These are phyloP conservation scores for Drosophila baimaii DNA, from an alignment of 1,140 invertebrate species.

Conservation along the genomic window DNA sequence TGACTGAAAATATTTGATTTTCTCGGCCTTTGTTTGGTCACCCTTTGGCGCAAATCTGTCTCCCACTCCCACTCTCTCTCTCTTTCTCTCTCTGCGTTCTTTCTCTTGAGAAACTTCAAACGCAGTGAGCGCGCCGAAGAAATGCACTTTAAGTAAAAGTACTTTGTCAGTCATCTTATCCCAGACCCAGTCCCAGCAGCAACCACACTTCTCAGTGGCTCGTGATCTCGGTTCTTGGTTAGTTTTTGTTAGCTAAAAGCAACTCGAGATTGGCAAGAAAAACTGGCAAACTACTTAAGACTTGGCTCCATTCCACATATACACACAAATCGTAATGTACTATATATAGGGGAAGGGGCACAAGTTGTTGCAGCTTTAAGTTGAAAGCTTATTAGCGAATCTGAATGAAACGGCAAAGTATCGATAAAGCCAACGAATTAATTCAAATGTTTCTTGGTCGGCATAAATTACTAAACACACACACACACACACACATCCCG, in stretches of 20 bases:
- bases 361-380: constrained; percentile 31
- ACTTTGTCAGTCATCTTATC: constrained; percentile 60
- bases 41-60: constrained; percentile 34
- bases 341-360: neutral
- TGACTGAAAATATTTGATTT: constrained; percentile 42
- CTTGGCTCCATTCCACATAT: constrained; percentile 24
- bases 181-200: constrained; percentile 22
- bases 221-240: constrained; percentile 48
- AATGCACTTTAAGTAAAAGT: constrained; percentile 76
- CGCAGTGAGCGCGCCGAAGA: constrained; percentile 38
- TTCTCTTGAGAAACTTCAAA: constrained; percentile 46
- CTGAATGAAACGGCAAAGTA: constrained; percentile 29
- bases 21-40: constrained; percentile 43
- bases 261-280: constrained; percentile 44
- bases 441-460: constrained; percentile 62
- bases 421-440: constrained; percentile 72
- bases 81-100: constrained; percentile 5
- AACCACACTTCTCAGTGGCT: constrained; percentile 5
- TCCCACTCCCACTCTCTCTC: neutral
- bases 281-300: constrained; percentile 44
- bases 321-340: constrained; percentile 1
- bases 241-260: constrained; percentile 58
- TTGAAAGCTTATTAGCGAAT: constrained; percentile 53
- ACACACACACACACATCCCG: too few species aligned
- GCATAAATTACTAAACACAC: constrained; percentile 68